These are phyloP conservation scores for Drosophila greeni DNA, from an alignment of 2,888 invertebrate genomes.

Conservation along the genomic window DNA sequence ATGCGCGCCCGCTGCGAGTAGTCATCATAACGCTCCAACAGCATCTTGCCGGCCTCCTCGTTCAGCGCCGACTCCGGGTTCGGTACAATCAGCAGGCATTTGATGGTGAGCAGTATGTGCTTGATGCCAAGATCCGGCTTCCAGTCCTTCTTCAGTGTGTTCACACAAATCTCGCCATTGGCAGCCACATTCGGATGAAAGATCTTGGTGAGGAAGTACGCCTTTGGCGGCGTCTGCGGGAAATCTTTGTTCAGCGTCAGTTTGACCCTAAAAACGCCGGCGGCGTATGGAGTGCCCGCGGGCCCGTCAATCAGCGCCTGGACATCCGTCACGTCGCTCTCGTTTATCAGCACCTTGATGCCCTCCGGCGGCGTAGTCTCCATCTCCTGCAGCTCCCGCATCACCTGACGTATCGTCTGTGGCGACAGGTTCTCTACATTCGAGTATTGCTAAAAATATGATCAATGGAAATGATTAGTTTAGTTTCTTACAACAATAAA, in stretches of 20 bases:
- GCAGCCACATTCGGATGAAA: constrained; percentile 97
- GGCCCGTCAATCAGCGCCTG: constrained; percentile 95
- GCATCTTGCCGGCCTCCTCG: constrained; percentile 96
- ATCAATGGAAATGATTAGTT: constrained; percentile 1
- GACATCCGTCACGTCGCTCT: constrained; percentile 95
- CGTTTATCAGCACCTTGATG: constrained; percentile 91
- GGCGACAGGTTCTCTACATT: constrained; percentile 97
- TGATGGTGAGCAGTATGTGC: constrained; percentile 94
- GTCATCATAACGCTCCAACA: constrained; percentile 94
- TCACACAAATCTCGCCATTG: constrained; percentile 97
- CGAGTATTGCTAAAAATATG: constrained; percentile 83
- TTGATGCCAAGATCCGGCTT: constrained; percentile 96
- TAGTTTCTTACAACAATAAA: not conserved
- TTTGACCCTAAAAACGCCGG: constrained; percentile 93
- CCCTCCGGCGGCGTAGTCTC: constrained; percentile 92
- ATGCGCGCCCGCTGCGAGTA: constrained; percentile 93
- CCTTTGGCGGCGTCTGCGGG: constrained; percentile 94
- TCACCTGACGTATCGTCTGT: constrained; percentile 91
- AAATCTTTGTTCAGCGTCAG: constrained; percentile 94
- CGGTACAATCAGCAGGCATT: constrained; percentile 97
- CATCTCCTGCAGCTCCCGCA: constrained; percentile 92
- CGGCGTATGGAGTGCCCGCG: constrained; percentile 95
- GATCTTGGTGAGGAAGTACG: constrained; percentile 94
- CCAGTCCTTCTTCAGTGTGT: constrained; percentile 98
- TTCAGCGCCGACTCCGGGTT: constrained; percentile 98